Conservation (phyloP, 2,113 vertebrate genomes). For the Vicugna pacos region DNA sequence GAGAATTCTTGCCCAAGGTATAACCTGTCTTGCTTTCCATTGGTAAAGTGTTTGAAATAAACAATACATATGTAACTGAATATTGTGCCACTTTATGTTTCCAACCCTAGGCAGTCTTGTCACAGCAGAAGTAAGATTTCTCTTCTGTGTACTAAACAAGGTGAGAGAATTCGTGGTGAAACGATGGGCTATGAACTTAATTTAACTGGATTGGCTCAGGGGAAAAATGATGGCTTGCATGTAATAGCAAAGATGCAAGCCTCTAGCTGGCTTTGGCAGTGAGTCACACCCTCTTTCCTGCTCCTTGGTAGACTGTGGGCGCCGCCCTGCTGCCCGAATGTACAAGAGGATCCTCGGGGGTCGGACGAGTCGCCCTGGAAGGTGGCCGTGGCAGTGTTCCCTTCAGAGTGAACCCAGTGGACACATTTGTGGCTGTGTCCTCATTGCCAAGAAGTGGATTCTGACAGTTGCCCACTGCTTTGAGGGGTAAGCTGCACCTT, state of each 20-base stretch:
- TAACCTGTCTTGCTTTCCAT: not conserved
- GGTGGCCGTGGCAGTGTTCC: constrained; percentile 99
- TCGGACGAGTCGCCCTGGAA: constrained; percentile 93
- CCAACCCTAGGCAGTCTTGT: constrained; percentile 90
- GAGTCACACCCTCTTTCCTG: not conserved
- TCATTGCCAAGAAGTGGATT: constrained; percentile 94
- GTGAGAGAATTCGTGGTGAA: constrained; percentile 83
- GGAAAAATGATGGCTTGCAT: not conserved
- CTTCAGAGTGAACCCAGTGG: constrained; percentile 95
- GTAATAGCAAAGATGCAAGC: not conserved
- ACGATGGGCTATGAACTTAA: not conserved
- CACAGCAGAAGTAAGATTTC: constrained; percentile 92
- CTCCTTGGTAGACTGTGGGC: constrained; percentile 90
- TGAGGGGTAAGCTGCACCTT: constrained; percentile 91
- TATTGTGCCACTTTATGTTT: constrained; percentile 76
- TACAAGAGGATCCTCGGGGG: constrained; percentile 97
- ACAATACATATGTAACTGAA: constrained; percentile 49
- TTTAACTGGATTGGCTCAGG: not conserved
- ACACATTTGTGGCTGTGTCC: constrained; percentile 96
- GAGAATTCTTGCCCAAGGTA: not conserved
- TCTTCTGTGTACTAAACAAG: constrained; percentile 92
- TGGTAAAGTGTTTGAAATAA: constrained; percentile 46
- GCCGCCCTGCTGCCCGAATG: constrained; percentile 91
- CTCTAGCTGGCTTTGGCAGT: fast-evolving
- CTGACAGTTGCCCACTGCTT: constrained; percentile 98